phyloP scores from a whole-genome alignment of 2,888 invertebrate genomes.

The Ennomos quercinarius region DNA sequence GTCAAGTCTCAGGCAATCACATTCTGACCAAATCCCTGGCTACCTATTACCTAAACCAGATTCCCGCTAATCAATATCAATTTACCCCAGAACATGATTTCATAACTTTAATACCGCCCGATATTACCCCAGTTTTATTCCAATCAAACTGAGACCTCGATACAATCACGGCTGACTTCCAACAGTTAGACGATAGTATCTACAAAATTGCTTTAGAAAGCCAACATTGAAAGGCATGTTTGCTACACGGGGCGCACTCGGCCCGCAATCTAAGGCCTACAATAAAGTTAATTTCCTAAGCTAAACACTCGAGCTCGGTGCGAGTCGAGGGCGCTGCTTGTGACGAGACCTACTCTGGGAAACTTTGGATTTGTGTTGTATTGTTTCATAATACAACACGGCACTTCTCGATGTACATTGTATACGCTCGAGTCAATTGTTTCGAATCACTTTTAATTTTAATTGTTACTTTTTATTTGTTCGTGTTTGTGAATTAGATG shows the following conservation, averaged over 20 bases:
- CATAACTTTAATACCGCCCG: constrained; percentile 11
- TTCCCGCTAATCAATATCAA: constrained; percentile 18
- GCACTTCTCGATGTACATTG: constrained; percentile 21
- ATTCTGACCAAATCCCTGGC: too few relatives aligned
- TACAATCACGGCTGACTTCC: constrained; percentile 23
- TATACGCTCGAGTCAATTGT: constrained; percentile 17
- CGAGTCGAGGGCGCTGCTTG: constrained; percentile 12
- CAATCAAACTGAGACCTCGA: constrained; percentile 23
- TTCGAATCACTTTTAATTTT: constrained; percentile 16
- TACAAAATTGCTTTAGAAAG: constrained; percentile 44
- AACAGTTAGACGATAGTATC: constrained; percentile 33
- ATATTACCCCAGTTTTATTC: constrained; percentile 26
- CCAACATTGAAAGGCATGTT: constrained; percentile 34
- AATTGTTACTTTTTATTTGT: constrained; percentile 15
- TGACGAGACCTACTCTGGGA: constrained; percentile 30
- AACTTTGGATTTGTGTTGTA: constrained; percentile 33
- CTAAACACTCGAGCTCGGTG: constrained; percentile 54
- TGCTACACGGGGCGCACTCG: constrained; percentile 31
- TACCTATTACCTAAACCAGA: constrained; percentile 11
- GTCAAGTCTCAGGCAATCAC: too few relatives aligned
- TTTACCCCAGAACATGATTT: constrained; percentile 2
- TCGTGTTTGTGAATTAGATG: constrained; percentile 2
- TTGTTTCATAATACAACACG: constrained; percentile 35
- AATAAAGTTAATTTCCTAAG: constrained; percentile 71
- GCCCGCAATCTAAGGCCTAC: constrained; percentile 58